Conservation (phyloP, 2,797 vertebrate genomes). For the Buphagus erythrorhynchus region DNA sequence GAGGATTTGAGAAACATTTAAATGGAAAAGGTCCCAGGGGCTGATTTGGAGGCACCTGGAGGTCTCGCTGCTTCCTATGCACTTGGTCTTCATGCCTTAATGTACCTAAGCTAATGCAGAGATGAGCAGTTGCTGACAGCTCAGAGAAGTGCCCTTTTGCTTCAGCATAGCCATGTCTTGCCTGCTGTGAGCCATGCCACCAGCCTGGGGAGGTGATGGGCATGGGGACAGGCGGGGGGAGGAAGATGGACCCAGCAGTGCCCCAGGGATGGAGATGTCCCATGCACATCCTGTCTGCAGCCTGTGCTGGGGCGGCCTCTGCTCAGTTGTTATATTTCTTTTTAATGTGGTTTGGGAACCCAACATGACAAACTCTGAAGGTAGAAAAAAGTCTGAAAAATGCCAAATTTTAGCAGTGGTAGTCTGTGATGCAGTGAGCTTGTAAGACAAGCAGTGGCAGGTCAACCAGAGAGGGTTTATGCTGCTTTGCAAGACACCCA, state of each 20-base stretch:
- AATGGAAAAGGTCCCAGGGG: conserved; percentile 14
- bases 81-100: conserved; percentile 65
- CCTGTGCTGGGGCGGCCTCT: neutral
- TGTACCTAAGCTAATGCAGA: neutral
- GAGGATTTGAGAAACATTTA: neutral
- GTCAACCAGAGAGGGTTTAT: neutral
- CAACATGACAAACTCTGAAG: neutral
- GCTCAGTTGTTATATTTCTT: neutral
- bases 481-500: neutral
- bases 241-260: accelerated
- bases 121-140: neutral
- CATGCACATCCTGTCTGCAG: neutral
- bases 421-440: neutral
- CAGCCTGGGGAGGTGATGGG: neutral
- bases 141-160: conserved; percentile 47
- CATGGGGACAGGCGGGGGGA: neutral
- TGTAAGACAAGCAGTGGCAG: neutral
- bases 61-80: conserved; percentile 39
- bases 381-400: neutral
- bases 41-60: neutral
- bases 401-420: accelerated
- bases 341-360: neutral
- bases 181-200: neutral
- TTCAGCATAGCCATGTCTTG: neutral
- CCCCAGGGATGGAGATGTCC: neutral